Percentiles rank a stretch among this genome's conserved stretches.
These are phyloP conservation scores for Parauchenoglanis punctatus DNA, from an alignment of 2,797 vertebrate genomes.

Conservation along the genomic window DNA sequence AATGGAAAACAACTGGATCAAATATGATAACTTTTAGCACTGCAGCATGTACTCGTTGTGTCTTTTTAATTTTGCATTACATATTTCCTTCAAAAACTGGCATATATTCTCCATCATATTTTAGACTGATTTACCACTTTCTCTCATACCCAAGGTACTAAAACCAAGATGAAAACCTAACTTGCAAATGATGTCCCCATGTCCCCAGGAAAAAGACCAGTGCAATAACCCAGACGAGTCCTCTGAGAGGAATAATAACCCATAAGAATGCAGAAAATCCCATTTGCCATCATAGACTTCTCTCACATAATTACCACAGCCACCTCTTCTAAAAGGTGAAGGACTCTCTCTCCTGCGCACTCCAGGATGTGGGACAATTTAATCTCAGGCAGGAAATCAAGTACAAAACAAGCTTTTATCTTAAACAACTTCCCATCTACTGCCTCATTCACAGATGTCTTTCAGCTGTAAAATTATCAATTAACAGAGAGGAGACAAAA, in stretches of 20 bases:
- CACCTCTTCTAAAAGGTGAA: slow-evolving; percentile 74
- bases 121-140: slow-evolving; percentile 32
- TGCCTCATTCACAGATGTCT: neutral
- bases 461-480: slow-evolving; percentile 23
- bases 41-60: neutral
- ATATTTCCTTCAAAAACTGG: slow-evolving; percentile 3
- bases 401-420: slow-evolving; percentile 35
- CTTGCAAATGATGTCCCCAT: slow-evolving; percentile 69
- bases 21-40: neutral
- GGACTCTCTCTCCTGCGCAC: slow-evolving; percentile 61
- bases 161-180: slow-evolving; percentile 65
- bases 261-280: slow-evolving; percentile 74
- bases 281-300: slow-evolving; percentile 74
- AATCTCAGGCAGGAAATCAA: slow-evolving; percentile 30
- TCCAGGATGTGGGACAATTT: slow-evolving; percentile 48
- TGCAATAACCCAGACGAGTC: slow-evolving; percentile 69
- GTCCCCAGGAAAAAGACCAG: slow-evolving; percentile 63
- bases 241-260: slow-evolving; percentile 75
- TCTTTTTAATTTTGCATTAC: neutral
- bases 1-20: neutral
- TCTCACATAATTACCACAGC: slow-evolving; percentile 73
- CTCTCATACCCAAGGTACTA: slow-evolving; percentile 5
- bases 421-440: slow-evolving; percentile 8
- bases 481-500: slow-evolving; percentile 8
- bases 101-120: slow-evolving; percentile 21